Base-by-base conservation (phyloP, 1,140 invertebrate species). In the Lordiphosa stackelbergi region DNA sequence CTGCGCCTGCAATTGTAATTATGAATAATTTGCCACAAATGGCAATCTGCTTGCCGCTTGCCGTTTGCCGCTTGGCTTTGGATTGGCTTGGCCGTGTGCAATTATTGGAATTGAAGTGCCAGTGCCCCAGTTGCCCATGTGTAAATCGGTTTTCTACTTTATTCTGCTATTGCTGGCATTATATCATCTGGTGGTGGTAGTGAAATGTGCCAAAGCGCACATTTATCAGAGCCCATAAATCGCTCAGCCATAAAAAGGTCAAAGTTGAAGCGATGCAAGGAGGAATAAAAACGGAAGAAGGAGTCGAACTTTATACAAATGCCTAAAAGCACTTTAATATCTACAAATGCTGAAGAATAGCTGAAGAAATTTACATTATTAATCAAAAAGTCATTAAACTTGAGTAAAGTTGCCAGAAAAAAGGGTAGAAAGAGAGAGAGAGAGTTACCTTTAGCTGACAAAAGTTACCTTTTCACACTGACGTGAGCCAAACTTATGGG, bases 1-100 rank as follows among this genome's bases (percentile, higher is more conserved):
- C 35, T 41, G 36, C 65, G 48, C 73, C 63, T 69, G 75, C 74
- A 68, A 81, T 71, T 66, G 71, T 60, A 79, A 79, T 83, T 81
- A 81, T 83, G 63, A 81, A 81, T 81, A 81, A 81, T 81, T 81
- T 36, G 59, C 60, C 68, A 83, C 71, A 81, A 79, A 81, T 79
- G 75, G 75, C 75, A 71, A 71, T 37, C 19, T n/a, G 19, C 19
- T 16, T 34, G 24, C 16, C 16, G 19, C 19, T 16, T 34, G 24
- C 16, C 16, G 31, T n/a, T 11, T 43, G 45, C 24, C 9, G 22
- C 19, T 13, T 43, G 24, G 34, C 31, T 49, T 24, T 45, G 13
- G 16, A 66, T 62, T 37, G 41, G 46, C 36, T 11, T 22, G 12
- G 43, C 34, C 37, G 5, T 31, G 34, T 58, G 77, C 77, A 83